phyloP scores from a whole-genome alignment of 2,113 vertebrate genomes.

The Laticauda colubrina region DNA sequence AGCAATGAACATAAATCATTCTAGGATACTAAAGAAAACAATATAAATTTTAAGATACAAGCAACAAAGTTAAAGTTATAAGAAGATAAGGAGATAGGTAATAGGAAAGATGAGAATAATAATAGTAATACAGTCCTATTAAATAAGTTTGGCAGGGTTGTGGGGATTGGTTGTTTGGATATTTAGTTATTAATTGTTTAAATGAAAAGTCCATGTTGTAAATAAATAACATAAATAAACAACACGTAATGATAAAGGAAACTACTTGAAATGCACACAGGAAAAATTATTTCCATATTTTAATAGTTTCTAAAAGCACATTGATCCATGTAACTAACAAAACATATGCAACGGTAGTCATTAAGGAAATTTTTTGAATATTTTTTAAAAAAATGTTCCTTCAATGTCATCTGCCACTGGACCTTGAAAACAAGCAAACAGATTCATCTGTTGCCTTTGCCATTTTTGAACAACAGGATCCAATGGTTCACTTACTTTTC shows the following conservation, averaged over 20 bases:
- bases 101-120: too few relatives aligned
- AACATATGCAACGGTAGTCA: constrained; percentile 28
- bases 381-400: constrained; percentile 27
- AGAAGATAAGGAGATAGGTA: too few relatives aligned
- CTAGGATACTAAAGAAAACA: too few relatives aligned
- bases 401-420: constrained; percentile 54
- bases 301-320: constrained; percentile 41
- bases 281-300: constrained; percentile 23
- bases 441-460: constrained; percentile 54
- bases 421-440: constrained; percentile 40
- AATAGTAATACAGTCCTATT: too few relatives aligned
- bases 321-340: constrained; percentile 30
- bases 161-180: too few relatives aligned
- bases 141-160: too few relatives aligned
- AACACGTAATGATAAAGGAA: constrained; percentile 1
- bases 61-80: too few relatives aligned
- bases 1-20: too few relatives aligned
- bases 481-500: constrained; percentile 67
- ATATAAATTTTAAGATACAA: too few relatives aligned
- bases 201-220: constrained; percentile 12
- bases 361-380: constrained; percentile 42
- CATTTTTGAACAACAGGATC: constrained; percentile 60
- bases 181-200: too few relatives aligned
- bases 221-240: neutral
- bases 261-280: constrained; percentile 15